These are phyloP conservation scores for Cromileptes altivelis DNA, from an alignment of 2,113 vertebrate species.

Conservation along the genomic window DNA sequence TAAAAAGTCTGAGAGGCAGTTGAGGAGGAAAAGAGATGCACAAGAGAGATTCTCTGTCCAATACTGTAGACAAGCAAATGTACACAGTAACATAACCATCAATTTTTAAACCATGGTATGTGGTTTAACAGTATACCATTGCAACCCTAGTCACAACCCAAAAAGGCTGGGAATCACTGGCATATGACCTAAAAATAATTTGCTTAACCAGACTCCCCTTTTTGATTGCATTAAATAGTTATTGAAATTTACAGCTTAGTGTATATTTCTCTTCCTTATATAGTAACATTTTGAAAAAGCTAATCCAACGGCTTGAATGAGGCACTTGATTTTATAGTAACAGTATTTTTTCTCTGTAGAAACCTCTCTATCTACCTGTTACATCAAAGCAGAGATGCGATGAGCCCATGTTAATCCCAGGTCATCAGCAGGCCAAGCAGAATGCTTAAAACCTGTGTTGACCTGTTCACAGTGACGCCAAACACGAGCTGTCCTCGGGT, in stretches of 20 bases:
- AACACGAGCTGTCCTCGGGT: constrained; percentile 29
- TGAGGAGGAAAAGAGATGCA: too few relatives aligned
- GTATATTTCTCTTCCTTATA: background rate
- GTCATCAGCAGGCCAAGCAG: background rate
- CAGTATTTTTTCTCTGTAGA: background rate
- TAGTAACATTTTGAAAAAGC: background rate
- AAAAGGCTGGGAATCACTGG: background rate
- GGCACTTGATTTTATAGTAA: background rate
- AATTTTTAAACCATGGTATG: too few relatives aligned
- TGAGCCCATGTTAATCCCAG: background rate
- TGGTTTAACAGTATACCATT: too few relatives aligned
- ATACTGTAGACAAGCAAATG: too few relatives aligned
- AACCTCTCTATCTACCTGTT: background rate
- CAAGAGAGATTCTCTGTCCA: too few relatives aligned
- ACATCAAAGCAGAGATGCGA: background rate
- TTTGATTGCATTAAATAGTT: background rate
- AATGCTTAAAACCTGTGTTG: background rate
- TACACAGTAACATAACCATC: too few relatives aligned
- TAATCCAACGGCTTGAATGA: background rate
- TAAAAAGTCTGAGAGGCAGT: too few relatives aligned
- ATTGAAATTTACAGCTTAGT: background rate
- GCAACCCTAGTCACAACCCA: background rate
- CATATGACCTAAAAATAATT: background rate
- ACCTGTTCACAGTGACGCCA: constrained; percentile 26
- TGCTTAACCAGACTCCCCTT: background rate